Percentiles rank a stretch among this genome's conserved stretches.
Conservation (phyloP, 2,113 vertebrate species). For the Brachirus orientalis region DNA sequence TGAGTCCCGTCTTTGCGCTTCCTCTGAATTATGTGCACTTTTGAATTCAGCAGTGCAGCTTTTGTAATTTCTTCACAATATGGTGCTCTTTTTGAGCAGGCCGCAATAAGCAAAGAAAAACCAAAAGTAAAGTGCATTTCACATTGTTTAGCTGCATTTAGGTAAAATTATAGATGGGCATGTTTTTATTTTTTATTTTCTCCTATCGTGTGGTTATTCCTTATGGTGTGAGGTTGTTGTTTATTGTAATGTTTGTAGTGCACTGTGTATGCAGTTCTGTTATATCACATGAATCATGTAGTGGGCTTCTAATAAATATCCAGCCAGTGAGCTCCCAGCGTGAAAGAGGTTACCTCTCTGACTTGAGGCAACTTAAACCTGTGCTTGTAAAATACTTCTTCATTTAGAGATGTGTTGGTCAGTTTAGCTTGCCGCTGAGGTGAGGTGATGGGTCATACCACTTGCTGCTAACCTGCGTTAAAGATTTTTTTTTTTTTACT, state of each 20-base stretch:
- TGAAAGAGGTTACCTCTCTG: constrained; percentile 17
- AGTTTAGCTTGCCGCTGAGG: constrained; percentile 27
- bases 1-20: not conserved
- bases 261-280: not conserved
- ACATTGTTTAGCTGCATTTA: not conserved
- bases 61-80: not conserved
- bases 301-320: constrained; percentile 13
- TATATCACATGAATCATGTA: not conserved
- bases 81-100: not conserved
- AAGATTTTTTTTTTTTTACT: constrained; percentile 22
- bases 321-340: constrained; percentile 8
- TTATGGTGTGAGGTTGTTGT: no score
- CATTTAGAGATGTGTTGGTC: constrained; percentile 27
- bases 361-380: constrained; percentile 25
- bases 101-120: not conserved
- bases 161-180: no score
- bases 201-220: no score
- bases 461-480: constrained; percentile 17
- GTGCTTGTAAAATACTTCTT: constrained; percentile 26
- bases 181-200: no score
- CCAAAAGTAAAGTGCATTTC: not conserved
- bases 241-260: no score
- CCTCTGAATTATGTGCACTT: not conserved
- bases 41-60: not conserved
- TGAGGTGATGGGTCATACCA: constrained; percentile 23